Evolutionary conservation across 2,888 invertebrate genomes (phyloP).

Genomic region (Phyto melanocephala): DNA sequence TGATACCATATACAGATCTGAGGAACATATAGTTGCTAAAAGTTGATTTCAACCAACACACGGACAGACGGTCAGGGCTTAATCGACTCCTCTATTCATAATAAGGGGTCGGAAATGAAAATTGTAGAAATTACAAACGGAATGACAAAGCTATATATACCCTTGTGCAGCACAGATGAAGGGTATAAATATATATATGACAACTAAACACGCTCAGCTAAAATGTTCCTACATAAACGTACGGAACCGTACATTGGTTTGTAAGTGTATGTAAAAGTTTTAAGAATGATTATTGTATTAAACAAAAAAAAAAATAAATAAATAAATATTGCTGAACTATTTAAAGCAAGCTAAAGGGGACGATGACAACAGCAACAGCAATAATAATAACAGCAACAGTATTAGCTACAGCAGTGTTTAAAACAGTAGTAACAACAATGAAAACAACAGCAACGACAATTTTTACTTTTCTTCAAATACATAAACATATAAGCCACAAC

Average conservation of each 20-base stretch:
- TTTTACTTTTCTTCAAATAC: too few relatives aligned
- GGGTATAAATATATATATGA: too few relatives aligned
- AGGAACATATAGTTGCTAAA: too few relatives aligned
- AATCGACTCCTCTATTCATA: too few relatives aligned
- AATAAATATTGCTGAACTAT: conserved; percentile 16
- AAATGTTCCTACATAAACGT: background rate
- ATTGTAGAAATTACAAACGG: too few relatives aligned
- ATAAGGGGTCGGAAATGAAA: too few relatives aligned
- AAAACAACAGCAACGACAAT: background rate
- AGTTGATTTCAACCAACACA: too few relatives aligned
- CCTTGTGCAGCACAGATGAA: too few relatives aligned
- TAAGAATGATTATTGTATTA: conserved; percentile 31
- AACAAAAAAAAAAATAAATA: background rate
- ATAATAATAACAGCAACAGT: background rate
- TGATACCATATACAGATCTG: too few relatives aligned
- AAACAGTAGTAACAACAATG: background rate
- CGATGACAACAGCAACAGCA: conserved; percentile 20
- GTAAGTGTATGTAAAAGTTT: conserved; percentile 21
- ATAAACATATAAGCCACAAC: background rate
- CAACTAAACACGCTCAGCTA: conserved; percentile 30
- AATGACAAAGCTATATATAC: too few relatives aligned
- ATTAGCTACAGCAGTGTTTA: too few relatives aligned
- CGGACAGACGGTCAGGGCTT: too few relatives aligned
- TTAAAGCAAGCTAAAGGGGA: conserved; percentile 29
- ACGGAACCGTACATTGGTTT: background rate